phyloP scores from a whole-genome alignment of 2,888 invertebrate species.

The Eledone cirrhosa region DNA sequence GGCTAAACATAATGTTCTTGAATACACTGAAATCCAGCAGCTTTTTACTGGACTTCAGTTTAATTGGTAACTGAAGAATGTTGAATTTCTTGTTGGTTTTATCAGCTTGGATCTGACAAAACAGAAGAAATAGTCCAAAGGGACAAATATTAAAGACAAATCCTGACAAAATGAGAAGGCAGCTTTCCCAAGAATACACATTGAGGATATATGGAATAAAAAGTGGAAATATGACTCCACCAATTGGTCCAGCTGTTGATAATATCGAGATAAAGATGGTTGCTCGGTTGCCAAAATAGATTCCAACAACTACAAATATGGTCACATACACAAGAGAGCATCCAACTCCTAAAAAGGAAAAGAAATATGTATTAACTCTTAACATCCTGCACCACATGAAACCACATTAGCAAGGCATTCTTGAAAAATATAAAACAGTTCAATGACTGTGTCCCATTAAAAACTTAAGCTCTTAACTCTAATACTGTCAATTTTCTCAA shows the following conservation, averaged over 20 bases:
- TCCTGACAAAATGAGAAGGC: conserved; percentile 3
- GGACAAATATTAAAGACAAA: neutral
- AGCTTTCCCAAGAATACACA: conserved; percentile 3
- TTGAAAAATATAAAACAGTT: too few relatives aligned
- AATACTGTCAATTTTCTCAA: too few relatives aligned
- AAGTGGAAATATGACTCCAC: neutral
- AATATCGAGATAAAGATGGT: neutral
- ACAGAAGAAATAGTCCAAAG: neutral
- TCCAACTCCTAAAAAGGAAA: neutral
- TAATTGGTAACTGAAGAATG: neutral
- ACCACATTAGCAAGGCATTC: too few relatives aligned
- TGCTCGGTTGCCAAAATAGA: conserved; percentile 10
- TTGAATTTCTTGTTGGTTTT: neutral
- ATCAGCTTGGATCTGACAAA: conserved; percentile 5
- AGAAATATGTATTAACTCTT: too few relatives aligned
- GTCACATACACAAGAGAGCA: neutral
- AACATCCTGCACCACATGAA: too few relatives aligned
- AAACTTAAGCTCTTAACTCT: too few relatives aligned
- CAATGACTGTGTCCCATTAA: too few relatives aligned
- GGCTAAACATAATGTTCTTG: neutral
- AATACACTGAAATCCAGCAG: conserved; percentile 2
- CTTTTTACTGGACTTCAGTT: neutral
- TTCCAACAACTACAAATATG: neutral
- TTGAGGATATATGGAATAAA: neutral
- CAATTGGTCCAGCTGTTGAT: neutral